Percentiles rank a stretch among this genome's conserved stretches.
Evolutionary conservation across 1,140 invertebrate species (phyloP).

Genomic region (Drosophila nigromelanica): DNA sequence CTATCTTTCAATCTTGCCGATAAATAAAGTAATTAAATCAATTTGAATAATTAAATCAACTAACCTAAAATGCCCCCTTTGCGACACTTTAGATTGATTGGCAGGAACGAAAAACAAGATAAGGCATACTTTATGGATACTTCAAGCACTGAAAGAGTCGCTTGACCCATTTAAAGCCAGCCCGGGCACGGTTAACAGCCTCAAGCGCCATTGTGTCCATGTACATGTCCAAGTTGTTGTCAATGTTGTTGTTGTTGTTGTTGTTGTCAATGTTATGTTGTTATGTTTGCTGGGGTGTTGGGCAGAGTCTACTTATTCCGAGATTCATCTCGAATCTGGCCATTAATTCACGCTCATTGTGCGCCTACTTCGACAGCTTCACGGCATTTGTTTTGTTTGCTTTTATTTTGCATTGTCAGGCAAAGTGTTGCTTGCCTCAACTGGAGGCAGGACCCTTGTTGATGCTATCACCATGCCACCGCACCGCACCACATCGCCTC

Average conservation of each 20-base stretch:
- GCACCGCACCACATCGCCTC: slow-evolving; percentile 24
- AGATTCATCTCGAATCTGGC: slow-evolving; percentile 64
- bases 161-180: slow-evolving; percentile 61
- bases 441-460: slow-evolving; percentile 22
- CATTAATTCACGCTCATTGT: slow-evolving; percentile 79
- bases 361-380: slow-evolving; percentile 52
- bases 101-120: slow-evolving; percentile 48
- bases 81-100: slow-evolving; percentile 55
- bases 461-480: slow-evolving; percentile 65
- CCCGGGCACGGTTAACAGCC: slow-evolving; percentile 9
- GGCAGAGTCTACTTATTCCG: slow-evolving; percentile 27
- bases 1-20: slow-evolving; percentile 10
- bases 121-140: slow-evolving; percentile 69
- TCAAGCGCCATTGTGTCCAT: slow-evolving; percentile 62
- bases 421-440: slow-evolving; percentile 63
- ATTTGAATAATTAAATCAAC: slow-evolving; percentile 37
- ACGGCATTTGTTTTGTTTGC: slow-evolving; percentile 29
- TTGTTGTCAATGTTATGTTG: slow-evolving; percentile 10
- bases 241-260: slow-evolving; percentile 14
- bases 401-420: slow-evolving; percentile 62
- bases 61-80: not conserved
- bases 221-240: slow-evolving; percentile 47
- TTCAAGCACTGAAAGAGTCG: slow-evolving; percentile 27
- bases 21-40: slow-evolving; percentile 33
- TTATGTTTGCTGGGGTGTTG: slow-evolving; percentile 22